Percentiles rank a stretch among this genome's conserved stretches.
phyloP scores from a whole-genome alignment of 2,113 vertebrate species.

The Madoqua kirkii region DNA sequence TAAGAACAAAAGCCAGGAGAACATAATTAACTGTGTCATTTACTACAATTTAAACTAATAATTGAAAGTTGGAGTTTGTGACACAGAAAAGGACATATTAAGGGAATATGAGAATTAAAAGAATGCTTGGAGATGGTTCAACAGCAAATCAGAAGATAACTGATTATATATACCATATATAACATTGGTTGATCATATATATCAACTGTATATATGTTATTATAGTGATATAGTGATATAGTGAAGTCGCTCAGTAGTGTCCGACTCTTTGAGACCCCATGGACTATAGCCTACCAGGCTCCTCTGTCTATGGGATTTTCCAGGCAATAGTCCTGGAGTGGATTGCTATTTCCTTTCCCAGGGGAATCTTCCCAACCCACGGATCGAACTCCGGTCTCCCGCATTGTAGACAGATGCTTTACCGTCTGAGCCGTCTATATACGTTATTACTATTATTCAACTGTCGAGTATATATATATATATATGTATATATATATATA shows the following conservation, averaged over 20 bases:
- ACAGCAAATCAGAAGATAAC: not conserved
- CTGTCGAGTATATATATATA: too few relatives aligned
- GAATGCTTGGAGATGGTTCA: not conserved
- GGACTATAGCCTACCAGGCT: too few relatives aligned
- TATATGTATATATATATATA: too few relatives aligned
- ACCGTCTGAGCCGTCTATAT: too few relatives aligned
- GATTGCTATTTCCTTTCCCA: too few relatives aligned
- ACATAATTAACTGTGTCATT: not conserved
- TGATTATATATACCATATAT: not conserved
- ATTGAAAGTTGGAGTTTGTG: not conserved
- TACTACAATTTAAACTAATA: not conserved
- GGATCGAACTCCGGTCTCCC: rapidly evolving
- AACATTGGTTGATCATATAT: not conserved
- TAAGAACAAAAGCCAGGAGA: not conserved
- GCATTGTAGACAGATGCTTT: too few relatives aligned
- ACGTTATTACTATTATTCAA: not conserved
- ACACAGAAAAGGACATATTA: not conserved
- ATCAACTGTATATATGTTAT: not conserved
- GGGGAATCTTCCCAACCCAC: too few relatives aligned
- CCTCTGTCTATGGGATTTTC: too few relatives aligned
- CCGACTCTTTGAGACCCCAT: too few relatives aligned
- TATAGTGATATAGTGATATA: too few relatives aligned
- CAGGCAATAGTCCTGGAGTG: too few relatives aligned
- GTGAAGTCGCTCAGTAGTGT: too few relatives aligned
- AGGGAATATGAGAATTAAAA: not conserved